These are phyloP conservation scores for Zophobas morio DNA, from an alignment of 1,140 invertebrate species.

Conservation along the genomic window DNA sequence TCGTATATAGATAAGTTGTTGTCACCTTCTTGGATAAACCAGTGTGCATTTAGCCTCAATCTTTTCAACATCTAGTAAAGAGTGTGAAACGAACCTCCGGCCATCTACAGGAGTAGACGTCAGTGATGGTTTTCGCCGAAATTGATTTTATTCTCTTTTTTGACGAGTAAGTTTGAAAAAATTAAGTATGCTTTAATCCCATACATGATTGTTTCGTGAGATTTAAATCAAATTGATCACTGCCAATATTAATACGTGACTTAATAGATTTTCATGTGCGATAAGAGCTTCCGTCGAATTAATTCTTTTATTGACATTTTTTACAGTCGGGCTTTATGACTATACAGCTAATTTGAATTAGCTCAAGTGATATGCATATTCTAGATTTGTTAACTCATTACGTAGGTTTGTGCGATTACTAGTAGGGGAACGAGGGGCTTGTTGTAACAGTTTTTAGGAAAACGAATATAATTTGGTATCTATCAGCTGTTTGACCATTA, in stretches of 20 bases:
- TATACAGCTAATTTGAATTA: too few relatives aligned
- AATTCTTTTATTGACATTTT: too few relatives aligned
- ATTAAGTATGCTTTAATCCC: background rate
- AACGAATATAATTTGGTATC: too few relatives aligned
- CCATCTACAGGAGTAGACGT: conserved; percentile 11
- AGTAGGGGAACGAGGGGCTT: too few relatives aligned
- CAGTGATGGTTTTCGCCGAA: conserved; percentile 30
- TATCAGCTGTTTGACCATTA: too few relatives aligned
- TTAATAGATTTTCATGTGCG: too few relatives aligned
- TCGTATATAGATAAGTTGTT: conserved; percentile 1
- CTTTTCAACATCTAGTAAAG: background rate
- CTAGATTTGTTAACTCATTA: too few relatives aligned
- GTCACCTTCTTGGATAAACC: conserved; percentile 15
- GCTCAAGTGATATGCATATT: too few relatives aligned
- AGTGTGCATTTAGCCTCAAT: conserved; percentile 1
- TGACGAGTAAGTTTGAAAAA: conserved; percentile 12
- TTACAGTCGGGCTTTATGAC: too few relatives aligned
- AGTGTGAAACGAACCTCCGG: background rate
- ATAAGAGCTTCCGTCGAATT: too few relatives aligned
- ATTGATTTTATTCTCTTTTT: conserved; percentile 27
- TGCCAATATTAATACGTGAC: background rate
- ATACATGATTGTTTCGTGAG: background rate
- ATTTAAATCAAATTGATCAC: background rate
- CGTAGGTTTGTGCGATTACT: too few relatives aligned
- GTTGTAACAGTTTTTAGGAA: too few relatives aligned